These are phyloP conservation scores for Dipus sagitta DNA, from an alignment of 2,797 vertebrate species.

Conservation along the genomic window DNA sequence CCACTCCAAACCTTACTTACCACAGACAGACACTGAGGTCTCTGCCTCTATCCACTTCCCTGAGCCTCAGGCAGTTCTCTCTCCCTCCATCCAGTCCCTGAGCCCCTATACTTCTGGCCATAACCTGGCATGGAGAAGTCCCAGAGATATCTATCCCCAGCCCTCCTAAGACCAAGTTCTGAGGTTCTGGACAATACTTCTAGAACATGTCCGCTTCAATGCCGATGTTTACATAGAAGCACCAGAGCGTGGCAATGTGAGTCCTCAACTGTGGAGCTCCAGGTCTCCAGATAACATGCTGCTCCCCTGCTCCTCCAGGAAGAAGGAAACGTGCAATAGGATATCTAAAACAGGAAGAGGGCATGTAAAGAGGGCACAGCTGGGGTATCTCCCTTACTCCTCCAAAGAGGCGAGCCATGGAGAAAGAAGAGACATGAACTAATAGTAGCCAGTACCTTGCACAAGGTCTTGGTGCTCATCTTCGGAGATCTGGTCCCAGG, in stretches of 20 bases:
- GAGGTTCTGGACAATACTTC: neutral
- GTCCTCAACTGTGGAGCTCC: neutral
- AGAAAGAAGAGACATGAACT: neutral
- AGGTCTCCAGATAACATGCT: constrained; percentile 2
- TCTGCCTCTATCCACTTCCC: neutral
- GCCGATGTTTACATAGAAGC: neutral
- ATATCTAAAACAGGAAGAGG: constrained; percentile 82
- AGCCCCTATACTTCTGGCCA: neutral
- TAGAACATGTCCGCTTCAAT: neutral
- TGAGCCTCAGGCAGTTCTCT: neutral
- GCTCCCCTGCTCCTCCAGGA: constrained; percentile 83
- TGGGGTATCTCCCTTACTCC: neutral
- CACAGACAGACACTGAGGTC: neutral
- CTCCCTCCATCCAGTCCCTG: too few relatives aligned
- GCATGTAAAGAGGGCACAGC: neutral
- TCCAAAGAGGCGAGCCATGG: neutral
- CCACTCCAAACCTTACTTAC: neutral
- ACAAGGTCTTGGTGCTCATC: constrained; percentile 66
- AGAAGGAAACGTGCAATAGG: constrained; percentile 85
- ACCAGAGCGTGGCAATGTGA: neutral
- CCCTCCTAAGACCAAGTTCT: neutral
- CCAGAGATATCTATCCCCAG: neutral
- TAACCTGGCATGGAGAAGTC: neutral
- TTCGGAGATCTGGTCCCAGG: constrained; percentile 89
- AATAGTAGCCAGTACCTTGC: constrained; percentile 80